Conservation (phyloP, 2,113 vertebrate species). For the Paramisgurnus dabryanus region DNA sequence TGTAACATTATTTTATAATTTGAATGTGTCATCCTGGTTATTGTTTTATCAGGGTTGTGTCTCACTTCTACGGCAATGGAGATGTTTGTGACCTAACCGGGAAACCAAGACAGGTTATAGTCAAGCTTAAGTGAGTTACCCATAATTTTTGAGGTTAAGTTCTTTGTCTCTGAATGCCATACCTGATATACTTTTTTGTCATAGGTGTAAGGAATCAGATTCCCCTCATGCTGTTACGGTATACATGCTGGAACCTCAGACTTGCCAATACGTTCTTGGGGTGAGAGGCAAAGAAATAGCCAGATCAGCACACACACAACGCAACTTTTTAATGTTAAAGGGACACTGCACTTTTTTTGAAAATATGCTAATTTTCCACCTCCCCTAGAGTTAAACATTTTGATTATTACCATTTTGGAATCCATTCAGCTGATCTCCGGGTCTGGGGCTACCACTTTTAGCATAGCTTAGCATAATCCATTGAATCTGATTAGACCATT, state of each 20-base stretch:
- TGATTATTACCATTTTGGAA: too few species aligned
- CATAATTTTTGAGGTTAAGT: background rate
- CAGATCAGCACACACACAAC: too few species aligned
- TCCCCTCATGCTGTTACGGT: slow-evolving; percentile 98
- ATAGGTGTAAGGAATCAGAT: slow-evolving; percentile 96
- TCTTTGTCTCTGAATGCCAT: background rate
- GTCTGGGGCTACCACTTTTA: too few species aligned
- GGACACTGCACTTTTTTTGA: too few species aligned
- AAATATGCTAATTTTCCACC: too few species aligned
- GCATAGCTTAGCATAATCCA: too few species aligned
- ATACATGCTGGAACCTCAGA: slow-evolving; percentile 96
- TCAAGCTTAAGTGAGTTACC: slow-evolving; percentile 94
- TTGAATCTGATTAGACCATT: too few species aligned
- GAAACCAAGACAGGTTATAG: slow-evolving; percentile 93
- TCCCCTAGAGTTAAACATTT: too few species aligned
- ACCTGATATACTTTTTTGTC: slow-evolving; percentile 9
- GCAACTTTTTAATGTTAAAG: background rate
- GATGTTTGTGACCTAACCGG: slow-evolving; percentile 94
- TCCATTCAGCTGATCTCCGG: too few species aligned
- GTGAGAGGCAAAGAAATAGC: slow-evolving; percentile 71
- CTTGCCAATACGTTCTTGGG: slow-evolving; percentile 97
- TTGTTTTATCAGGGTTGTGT: slow-evolving; percentile 83
- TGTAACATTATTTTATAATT: background rate
- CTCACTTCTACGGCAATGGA: slow-evolving; percentile 96
- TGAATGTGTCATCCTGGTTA: background rate